Evolutionary conservation across 2,797 vertebrate genomes (phyloP), one percentile per base, ranked within the genome.

Genomic region (Crocodylus rhombifer): DNA sequence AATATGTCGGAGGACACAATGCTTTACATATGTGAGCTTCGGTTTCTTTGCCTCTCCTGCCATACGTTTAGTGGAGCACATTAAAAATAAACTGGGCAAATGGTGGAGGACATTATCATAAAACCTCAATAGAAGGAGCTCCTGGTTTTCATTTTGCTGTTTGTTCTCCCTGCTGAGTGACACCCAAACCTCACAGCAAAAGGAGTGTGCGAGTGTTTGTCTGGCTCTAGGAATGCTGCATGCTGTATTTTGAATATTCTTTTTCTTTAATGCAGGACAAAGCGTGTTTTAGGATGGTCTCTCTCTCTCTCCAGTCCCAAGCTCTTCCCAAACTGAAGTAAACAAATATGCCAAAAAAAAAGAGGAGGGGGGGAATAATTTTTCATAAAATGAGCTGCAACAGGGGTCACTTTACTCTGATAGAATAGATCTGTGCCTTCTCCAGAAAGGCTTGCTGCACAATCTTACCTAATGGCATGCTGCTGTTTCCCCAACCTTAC

Each of bases 161-260:
- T 97, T 97, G 94, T 95, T 97, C 95, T 96, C 71, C 90, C 95
- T 93, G 96, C 92, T 97, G 96, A 98, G 96, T 97, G 97, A 97
- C 96, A 97, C 82, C 80, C 90, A 96, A 91, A 90, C 82, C 95
- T 94, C 76, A 87, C 61, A 3, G 94, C 90, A 93, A 89, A 89
- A 89, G 79, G 86, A 94, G 92, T 76, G 82, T 36, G 18, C 96
- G 84, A 87, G 65, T 92, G 92, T 91, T 94, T 96, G 89, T 95
- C 83, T 93, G 78, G 93, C 91, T 95, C 91, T 65, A 77, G 90
- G 94, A 94, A 96, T 88, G 93, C 92, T 96, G 93, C 96, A 95
- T 89, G 92, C 95, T 95, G 95, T 96, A 97, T 96, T 95, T 95
- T 96, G 94, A 96, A 91, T 95, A 94, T 89, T 88, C 81, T 89